A percentile compares a stretch with the other conserved stretches of the same genome.
phyloP scores from a whole-genome alignment of 2,888 invertebrate genomes.

The Scaptomyza parva region DNA sequence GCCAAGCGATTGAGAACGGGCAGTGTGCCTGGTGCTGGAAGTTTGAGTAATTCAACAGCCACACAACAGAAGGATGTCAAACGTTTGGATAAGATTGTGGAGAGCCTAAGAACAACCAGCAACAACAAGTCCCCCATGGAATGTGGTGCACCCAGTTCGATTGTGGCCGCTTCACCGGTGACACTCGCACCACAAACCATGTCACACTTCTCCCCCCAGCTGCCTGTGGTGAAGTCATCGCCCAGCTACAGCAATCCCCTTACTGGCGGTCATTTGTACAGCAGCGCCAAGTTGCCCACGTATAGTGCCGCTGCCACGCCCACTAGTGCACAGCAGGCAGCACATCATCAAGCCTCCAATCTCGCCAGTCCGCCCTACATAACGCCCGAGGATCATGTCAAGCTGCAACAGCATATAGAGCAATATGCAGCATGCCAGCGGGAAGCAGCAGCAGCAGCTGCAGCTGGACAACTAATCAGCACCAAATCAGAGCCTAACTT shows the following conservation, averaged over 20 bases:
- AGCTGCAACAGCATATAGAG: constrained; percentile 75
- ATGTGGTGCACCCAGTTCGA: constrained; percentile 59
- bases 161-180: constrained; percentile 69
- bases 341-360: constrained; percentile 62
- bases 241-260: constrained; percentile 57
- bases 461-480: constrained; percentile 56
- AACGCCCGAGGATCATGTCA: constrained; percentile 74
- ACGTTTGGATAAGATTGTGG: constrained; percentile 85
- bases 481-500: constrained; percentile 70
- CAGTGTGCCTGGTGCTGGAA: constrained; percentile 6
- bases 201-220: constrained; percentile 71
- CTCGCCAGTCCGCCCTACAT: constrained; percentile 63
- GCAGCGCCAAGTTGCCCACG: constrained; percentile 52
- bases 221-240: constrained; percentile 69
- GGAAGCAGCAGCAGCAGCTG: constrained; percentile 65
- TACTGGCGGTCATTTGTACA: constrained; percentile 53
- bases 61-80: constrained; percentile 82
- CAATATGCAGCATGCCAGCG: constrained; percentile 77
- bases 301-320: constrained; percentile 63
- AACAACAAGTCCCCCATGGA: constrained; percentile 63
- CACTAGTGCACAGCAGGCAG: constrained; percentile 65
- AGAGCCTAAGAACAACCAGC: constrained; percentile 72
- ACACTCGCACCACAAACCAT: constrained; percentile 61
- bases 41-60: constrained; percentile 5
- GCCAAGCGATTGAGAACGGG: constrained; percentile 70